A percentile compares a stretch with the other conserved stretches of the same genome.
Evolutionary conservation across 2,113 vertebrate species (phyloP).

Genomic region (Eurystomus gularis): DNA sequence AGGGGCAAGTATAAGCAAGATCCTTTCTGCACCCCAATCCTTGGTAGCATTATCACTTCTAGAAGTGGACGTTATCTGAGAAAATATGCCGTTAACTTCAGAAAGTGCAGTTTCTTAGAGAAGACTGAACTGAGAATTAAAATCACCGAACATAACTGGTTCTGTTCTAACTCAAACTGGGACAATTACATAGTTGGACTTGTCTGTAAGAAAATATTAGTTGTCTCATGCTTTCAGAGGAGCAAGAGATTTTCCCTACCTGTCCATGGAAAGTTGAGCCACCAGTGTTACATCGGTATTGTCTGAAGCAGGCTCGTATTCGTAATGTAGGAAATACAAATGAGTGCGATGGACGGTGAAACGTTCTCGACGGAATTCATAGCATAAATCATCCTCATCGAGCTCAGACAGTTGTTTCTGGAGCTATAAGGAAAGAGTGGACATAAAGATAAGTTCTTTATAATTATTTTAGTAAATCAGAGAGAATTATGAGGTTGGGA

Average conservation of each 20-base stretch:
- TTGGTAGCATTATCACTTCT: too few species aligned
- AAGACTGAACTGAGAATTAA: too few species aligned
- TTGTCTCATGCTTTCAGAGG: fast-evolving
- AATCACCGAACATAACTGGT: neutral
- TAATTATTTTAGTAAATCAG: neutral
- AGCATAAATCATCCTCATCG: constrained; percentile 95
- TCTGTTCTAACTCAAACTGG: neutral
- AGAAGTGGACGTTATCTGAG: too few species aligned
- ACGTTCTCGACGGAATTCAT: constrained; percentile 94
- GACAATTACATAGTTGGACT: neutral
- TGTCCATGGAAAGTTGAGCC: constrained; percentile 98
- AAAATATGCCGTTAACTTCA: too few species aligned
- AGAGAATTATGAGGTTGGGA: neutral
- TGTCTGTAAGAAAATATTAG: neutral
- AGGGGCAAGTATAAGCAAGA: too few species aligned
- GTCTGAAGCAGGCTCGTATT: constrained; percentile 84
- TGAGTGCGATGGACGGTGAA: constrained; percentile 97
- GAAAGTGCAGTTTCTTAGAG: too few species aligned
- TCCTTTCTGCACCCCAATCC: too few species aligned
- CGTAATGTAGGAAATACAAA: constrained; percentile 95
- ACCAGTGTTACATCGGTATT: constrained; percentile 92
- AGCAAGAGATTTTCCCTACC: constrained; percentile 70
- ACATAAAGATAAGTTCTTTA: neutral
- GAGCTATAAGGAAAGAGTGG: constrained; percentile 77
- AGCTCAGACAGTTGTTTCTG: constrained; percentile 95